Conservation (phyloP, 2,888 invertebrate species). For the Tipula lateralis region DNA sequence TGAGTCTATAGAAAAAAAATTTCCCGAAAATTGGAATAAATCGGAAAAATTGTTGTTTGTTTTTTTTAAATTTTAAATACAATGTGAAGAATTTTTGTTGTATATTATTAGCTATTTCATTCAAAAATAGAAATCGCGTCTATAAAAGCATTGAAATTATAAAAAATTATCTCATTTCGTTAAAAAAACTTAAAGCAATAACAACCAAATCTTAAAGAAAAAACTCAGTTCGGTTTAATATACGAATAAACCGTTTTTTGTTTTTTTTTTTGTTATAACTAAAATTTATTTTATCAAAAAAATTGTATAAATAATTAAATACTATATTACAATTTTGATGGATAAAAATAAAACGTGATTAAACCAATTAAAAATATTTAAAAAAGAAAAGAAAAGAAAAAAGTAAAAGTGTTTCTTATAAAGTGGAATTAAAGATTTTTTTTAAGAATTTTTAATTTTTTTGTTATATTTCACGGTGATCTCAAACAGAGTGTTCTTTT, state of each 20-base stretch:
- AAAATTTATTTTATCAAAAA: background rate
- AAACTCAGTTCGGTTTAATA: conserved; percentile 8
- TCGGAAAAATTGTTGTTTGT: background rate
- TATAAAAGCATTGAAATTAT: conserved; percentile 11
- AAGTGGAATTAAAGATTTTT: background rate
- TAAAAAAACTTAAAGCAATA: background rate
- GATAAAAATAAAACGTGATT: background rate
- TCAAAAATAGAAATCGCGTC: background rate
- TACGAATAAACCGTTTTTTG: background rate
- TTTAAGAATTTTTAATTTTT: background rate
- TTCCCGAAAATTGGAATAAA: background rate
- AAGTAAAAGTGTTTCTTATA: background rate
- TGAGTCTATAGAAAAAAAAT: background rate
- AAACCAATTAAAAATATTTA: background rate
- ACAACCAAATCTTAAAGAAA: background rate
- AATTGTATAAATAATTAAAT: background rate
- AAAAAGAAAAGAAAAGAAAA: background rate
- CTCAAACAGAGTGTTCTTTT: background rate
- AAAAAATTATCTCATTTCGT: background rate
- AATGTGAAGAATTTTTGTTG: background rate
- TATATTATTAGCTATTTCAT: background rate
- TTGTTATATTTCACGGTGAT: background rate
- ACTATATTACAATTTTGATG: background rate
- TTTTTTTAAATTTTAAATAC: background rate
- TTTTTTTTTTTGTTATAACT: background rate